These are phyloP conservation scores for Dendrophyllia cribrosa DNA, from an alignment of 64 coral and sea anemone genomes.

Conservation along the genomic window DNA sequence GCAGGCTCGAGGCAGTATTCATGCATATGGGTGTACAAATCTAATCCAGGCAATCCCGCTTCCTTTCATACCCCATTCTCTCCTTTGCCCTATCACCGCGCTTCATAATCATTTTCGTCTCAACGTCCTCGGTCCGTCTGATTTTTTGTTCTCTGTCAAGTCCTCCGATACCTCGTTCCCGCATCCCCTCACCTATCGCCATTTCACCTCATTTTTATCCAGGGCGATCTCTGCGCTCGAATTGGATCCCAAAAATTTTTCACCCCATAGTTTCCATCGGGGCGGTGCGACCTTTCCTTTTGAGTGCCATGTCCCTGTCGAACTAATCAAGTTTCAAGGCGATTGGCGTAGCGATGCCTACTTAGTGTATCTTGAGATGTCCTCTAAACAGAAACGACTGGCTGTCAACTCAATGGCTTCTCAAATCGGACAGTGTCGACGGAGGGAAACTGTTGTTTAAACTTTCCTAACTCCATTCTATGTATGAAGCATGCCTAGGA, in stretches of 20 bases:
- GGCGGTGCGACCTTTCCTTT: conserved; percentile 29
- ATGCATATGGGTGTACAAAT: too few species aligned
- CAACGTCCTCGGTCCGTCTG: background rate
- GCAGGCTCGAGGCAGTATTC: too few species aligned
- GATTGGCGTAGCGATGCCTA: conserved; percentile 35
- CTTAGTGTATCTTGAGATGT: conserved; percentile 46
- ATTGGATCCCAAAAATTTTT: background rate
- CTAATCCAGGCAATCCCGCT: too few species aligned
- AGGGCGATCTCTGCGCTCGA: background rate
- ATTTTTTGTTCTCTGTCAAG: background rate
- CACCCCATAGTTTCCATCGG: conserved; percentile 17
- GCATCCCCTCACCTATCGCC: background rate
- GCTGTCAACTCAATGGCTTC: conserved; percentile 12
- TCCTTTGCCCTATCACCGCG: background rate
- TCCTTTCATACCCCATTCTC: too few species aligned
- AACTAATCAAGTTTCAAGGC: conserved; percentile 26
- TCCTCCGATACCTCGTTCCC: background rate
- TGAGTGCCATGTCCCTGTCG: background rate
- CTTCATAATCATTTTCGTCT: background rate
- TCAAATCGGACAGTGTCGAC: background rate
- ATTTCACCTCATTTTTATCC: conserved; percentile 12
- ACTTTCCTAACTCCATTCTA: conserved; percentile 36
- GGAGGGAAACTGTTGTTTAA: conserved; percentile 33
- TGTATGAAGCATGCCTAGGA: conserved; percentile 36
- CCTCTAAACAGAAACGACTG: background rate